Percentiles rank a stretch among this genome's conserved stretches.
Evolutionary conservation across 1,140 invertebrate genomes (phyloP).

Genomic region (Aphelinus atriplicis): DNA sequence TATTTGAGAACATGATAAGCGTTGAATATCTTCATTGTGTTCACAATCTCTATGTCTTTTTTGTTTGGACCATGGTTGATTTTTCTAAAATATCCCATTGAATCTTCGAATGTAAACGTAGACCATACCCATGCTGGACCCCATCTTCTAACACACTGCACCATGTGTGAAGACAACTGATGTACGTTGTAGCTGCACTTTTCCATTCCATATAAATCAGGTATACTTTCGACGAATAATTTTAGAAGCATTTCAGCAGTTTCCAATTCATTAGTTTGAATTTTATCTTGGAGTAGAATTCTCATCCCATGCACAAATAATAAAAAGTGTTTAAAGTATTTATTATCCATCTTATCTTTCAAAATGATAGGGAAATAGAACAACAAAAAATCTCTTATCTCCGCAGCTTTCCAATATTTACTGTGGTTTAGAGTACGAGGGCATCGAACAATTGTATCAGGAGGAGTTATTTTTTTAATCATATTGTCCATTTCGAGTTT

Average conservation of each 20-base stretch:
- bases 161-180: constrained; percentile 29
- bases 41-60: constrained; percentile 26
- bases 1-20: constrained; percentile 17
- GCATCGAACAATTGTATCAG: constrained; percentile 24
- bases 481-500: not conserved
- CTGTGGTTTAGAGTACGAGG: constrained; percentile 21
- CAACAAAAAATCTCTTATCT: constrained; percentile 33
- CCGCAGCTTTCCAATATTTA: constrained; percentile 29
- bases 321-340: constrained; percentile 35
- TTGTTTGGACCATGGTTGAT: constrained; percentile 33
- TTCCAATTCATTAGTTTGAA: constrained; percentile 10
- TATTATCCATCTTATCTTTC: constrained; percentile 14
- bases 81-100: constrained; percentile 23
- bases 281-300: constrained; percentile 37
- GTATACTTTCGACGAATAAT: constrained; percentile 17
- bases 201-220: constrained; percentile 24
- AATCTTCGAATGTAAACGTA: constrained; percentile 35
- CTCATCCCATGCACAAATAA: constrained; percentile 12
- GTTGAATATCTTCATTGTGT: constrained; percentile 29
- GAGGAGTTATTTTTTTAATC: constrained; percentile 18
- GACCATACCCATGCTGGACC: constrained; percentile 32
- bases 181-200: constrained; percentile 36
- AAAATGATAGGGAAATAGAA: constrained; percentile 32
- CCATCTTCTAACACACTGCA: constrained; percentile 23
- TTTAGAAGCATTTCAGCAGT: constrained; percentile 22